Conservation (phyloP, 2,888 invertebrate genomes). For the Rotaria macrura region DNA sequence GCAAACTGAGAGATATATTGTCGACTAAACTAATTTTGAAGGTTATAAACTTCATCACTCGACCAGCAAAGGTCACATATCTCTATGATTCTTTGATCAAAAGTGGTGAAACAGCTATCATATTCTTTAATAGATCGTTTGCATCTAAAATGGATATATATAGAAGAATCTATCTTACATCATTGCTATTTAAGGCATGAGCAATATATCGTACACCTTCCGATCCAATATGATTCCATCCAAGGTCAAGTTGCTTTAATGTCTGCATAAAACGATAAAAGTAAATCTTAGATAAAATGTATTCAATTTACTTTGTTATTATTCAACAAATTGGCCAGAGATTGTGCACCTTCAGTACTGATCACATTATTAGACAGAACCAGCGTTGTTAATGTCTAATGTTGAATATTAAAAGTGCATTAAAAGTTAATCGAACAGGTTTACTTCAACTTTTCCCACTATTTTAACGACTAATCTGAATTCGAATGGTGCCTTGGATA, state of each 20-base stretch:
- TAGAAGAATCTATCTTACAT: neutral
- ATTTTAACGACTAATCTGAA: no score
- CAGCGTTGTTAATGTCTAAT: neutral
- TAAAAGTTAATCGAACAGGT: no score
- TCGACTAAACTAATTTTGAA: no score
- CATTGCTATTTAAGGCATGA: neutral
- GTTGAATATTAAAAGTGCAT: neutral
- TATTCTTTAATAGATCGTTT: no score
- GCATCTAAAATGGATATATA: neutral
- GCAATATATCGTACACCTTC: neutral
- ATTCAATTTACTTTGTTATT: neutral
- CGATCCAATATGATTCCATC: neutral
- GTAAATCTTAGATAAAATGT: neutral
- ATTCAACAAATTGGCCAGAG: neutral
- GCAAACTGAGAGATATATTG: no score
- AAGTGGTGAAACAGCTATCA: no score
- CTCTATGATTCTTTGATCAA: no score
- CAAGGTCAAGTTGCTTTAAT: neutral
- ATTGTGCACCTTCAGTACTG: neutral
- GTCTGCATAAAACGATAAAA: neutral
- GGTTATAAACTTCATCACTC: no score
- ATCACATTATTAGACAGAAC: neutral
- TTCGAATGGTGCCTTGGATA: no score
- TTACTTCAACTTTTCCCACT: no score
- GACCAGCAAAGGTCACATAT: no score